Conservation (phyloP, 2,113 vertebrate genomes). For the Nothoprocta perdicaria region DNA sequence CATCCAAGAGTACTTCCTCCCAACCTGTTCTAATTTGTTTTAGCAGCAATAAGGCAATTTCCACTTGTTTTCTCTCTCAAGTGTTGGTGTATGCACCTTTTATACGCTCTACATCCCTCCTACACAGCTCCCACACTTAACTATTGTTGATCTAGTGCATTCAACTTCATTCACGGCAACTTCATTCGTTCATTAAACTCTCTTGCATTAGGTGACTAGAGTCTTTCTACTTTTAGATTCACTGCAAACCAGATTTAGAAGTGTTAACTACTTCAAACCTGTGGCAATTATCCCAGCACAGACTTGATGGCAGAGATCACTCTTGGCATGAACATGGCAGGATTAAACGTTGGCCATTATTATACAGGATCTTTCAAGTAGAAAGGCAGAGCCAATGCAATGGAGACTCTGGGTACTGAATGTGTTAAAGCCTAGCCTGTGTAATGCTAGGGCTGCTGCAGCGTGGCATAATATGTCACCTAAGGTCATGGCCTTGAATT, state of each 20-base stretch:
- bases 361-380: not conserved
- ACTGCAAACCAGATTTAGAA: not conserved
- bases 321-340: not conserved
- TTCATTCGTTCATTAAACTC: not conserved
- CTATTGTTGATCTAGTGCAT: not conserved
- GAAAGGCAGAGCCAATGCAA: not conserved
- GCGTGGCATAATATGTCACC: not conserved
- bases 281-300: not conserved
- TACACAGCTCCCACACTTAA: constrained; percentile 7
- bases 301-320: not conserved
- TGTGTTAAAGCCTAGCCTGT: not conserved
- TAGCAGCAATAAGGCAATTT: not conserved
- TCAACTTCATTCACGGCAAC: not conserved
- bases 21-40: not conserved
- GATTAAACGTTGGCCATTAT: not conserved
- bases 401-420: not conserved
- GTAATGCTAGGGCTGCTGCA: not conserved
- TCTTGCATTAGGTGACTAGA: not conserved
- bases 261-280: not conserved
- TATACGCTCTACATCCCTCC: not conserved
- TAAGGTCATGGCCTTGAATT: not conserved
- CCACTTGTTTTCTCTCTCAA: constrained; percentile 2
- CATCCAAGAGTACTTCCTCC: not conserved
- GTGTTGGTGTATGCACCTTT: not conserved
- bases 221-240: not conserved